A percentile compares a stretch with the other conserved stretches of the same genome.
phyloP scores from a whole-genome alignment of 2,797 vertebrate genomes.

The Psittacula derbiana region DNA sequence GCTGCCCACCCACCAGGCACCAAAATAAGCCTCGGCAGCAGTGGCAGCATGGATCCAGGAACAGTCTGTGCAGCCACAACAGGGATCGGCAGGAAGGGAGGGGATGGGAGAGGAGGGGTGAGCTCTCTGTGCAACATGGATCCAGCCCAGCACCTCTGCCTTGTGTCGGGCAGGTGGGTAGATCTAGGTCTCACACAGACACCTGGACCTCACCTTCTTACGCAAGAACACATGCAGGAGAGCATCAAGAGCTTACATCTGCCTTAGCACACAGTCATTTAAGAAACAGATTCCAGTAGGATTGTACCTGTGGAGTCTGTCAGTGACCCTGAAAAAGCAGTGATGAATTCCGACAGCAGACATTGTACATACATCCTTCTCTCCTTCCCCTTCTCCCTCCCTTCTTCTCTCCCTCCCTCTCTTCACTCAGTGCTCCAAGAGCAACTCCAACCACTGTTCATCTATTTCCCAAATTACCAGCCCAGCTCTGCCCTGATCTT shows the following conservation, averaged over 20 bases:
- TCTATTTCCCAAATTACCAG: neutral
- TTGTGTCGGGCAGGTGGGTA: rapidly evolving
- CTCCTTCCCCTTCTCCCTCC: neutral
- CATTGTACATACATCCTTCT: neutral
- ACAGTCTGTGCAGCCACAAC: neutral
- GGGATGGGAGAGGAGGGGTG: neutral
- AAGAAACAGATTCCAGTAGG: neutral
- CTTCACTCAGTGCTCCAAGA: neutral
- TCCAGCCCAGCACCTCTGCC: rapidly evolving
- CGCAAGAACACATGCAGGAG: neutral
- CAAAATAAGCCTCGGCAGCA: constrained; percentile 12
- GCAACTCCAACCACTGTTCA: neutral
- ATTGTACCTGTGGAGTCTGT: neutral
- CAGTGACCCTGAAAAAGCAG: neutral
- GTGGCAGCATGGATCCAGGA: neutral
- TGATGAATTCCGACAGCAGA: neutral
- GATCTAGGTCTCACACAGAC: neutral
- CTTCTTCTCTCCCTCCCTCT: neutral
- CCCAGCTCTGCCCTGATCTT: neutral
- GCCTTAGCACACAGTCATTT: neutral
- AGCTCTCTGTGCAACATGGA: rapidly evolving
- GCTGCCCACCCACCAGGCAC: constrained; percentile 15
- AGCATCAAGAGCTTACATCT: neutral
- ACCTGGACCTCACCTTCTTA: neutral
- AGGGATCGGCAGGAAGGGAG: neutral